phyloP scores from a whole-genome alignment of 2,797 vertebrate species.

The Cirrhinus molitorella region DNA sequence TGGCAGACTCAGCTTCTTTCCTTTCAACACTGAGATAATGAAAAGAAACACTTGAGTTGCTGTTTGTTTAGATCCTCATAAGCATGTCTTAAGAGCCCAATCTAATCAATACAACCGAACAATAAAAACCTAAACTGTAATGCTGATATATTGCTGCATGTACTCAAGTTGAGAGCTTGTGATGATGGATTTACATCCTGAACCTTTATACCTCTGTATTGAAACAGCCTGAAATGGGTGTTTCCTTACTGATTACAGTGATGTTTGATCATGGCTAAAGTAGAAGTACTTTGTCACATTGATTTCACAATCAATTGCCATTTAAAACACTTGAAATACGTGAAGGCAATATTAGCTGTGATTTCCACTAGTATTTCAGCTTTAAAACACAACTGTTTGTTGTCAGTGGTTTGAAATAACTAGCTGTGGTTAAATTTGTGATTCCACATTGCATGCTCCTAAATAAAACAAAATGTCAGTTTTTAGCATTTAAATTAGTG shows the following conservation, averaged over 20 bases:
- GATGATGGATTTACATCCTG: neutral
- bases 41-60: neutral
- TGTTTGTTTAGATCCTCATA: neutral
- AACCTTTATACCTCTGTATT: neutral
- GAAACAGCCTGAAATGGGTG: neutral
- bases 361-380: neutral
- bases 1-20: constrained; percentile 99
- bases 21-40: constrained; percentile 90
- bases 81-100: neutral
- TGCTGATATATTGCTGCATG: neutral
- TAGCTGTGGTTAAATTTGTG: too few species aligned
- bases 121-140: neutral
- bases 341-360: neutral
- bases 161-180: neutral
- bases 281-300: too few species aligned
- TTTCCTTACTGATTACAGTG: neutral
- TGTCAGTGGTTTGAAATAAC: too few species aligned
- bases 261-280: neutral
- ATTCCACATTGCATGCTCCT: neutral
- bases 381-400: neutral
- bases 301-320: neutral
- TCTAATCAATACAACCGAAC: neutral
- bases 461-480: neutral
- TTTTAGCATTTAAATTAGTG: too few species aligned
- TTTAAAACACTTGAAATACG: neutral